Conservation (phyloP, 2,888 invertebrate species). For the Pristionchus entomophagus region DNA sequence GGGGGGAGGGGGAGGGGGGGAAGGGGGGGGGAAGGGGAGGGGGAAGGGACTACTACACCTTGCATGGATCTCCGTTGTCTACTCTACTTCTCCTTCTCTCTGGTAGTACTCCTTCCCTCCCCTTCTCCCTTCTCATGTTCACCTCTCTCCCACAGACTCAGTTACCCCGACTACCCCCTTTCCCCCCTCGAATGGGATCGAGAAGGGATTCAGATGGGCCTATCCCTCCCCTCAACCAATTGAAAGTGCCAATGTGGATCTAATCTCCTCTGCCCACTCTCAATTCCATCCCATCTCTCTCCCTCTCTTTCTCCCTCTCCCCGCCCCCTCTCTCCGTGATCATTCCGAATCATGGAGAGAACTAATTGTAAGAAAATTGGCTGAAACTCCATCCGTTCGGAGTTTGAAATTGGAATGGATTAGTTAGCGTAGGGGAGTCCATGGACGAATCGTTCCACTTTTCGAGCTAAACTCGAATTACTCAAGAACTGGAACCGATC, state of each 20-base stretch:
- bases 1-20: too few species aligned
- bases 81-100: neutral
- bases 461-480: too few species aligned
- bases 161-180: neutral
- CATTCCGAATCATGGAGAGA: too few species aligned
- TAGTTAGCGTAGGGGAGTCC: neutral
- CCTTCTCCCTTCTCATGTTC: neutral
- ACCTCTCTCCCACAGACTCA: neutral
- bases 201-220: too few species aligned
- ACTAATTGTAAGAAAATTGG: neutral
- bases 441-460: neutral
- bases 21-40: conserved; percentile 4
- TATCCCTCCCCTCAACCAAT: too few species aligned
- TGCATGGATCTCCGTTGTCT: neutral
- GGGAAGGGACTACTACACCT: neutral
- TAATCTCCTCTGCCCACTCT: too few species aligned
- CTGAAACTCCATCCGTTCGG: neutral
- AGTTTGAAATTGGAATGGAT: neutral
- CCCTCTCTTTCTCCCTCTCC: neutral
- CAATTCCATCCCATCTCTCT: neutral
- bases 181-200: too few species aligned
- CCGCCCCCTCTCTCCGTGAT: too few species aligned
- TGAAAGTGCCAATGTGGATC: too few species aligned
- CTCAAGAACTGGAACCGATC: too few species aligned
- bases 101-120: neutral